Base-by-base conservation (phyloP, 2,113 vertebrate genomes). In the Carassius carassius region DNA sequence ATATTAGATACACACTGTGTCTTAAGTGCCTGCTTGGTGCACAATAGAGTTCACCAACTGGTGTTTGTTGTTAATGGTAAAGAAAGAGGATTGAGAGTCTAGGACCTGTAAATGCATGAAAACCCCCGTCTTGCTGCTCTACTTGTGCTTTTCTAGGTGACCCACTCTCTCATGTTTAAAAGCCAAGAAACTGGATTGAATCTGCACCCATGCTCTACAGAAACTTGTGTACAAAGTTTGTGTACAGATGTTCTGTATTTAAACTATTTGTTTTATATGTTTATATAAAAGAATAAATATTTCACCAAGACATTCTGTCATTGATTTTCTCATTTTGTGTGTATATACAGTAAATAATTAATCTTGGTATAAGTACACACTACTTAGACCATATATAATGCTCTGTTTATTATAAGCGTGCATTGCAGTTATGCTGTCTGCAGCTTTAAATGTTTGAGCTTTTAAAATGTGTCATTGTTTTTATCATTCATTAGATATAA, bases 181-280 rank as follows among this genome's bases (percentile, higher is more conserved):
- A 78, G 25, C 74, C 47, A 65, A 75, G 86, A 72, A 84, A 56
- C 51, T 73, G 41, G 19, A 76, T 72, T 72, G 47, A 81, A 62
- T 65, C 79, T 63, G 78, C 56, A 78, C 51, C 76, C 77, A 69
- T 29, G 56, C 73, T 78, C 84, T 84, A 72, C 87, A 86, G 83
- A 85, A 84, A 76, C 87, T 78, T 87, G 65, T 90, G 83, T 85
- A 88, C 73, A 73, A 85, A 80, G 72, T 65, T 41, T 47, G 44
- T 47, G 44, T 47, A 47, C 44, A 47, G 44, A 89, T 81, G 74
- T 72, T 82, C 86, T 44, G 41, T 41, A 41, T 41, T 41, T 87
- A 88, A 83, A 90, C 83, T 81, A 89, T 91, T 87, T 88, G 81
- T 90, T 92, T 92, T 90, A 90, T 93, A 92, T 89, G 89, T 92